phyloP scores from a whole-genome alignment of 2,797 vertebrate species.

The Alca torda region DNA sequence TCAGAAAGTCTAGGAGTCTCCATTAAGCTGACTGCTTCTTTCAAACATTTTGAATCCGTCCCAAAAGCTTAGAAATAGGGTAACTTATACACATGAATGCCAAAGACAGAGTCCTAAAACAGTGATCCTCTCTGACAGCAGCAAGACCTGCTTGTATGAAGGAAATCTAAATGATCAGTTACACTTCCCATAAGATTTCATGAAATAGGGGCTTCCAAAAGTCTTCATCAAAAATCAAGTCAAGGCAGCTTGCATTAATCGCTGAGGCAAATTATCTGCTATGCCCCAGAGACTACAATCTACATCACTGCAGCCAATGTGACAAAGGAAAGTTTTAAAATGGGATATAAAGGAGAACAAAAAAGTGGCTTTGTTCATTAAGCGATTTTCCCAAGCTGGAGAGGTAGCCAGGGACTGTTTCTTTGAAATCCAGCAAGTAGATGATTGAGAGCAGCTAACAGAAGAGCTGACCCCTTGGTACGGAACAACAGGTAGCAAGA shows the following conservation, averaged over 20 bases:
- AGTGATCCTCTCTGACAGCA: neutral
- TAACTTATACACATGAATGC: neutral
- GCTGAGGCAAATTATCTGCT: neutral
- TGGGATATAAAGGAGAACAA: neutral
- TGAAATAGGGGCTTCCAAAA: neutral
- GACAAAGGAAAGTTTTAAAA: conserved; percentile 18
- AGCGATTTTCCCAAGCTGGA: neutral
- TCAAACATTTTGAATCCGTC: neutral
- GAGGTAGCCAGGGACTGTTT: neutral
- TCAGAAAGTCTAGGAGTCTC: neutral
- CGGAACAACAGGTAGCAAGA: neutral
- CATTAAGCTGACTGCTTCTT: neutral
- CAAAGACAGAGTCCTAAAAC: neutral
- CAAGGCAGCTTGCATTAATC: neutral
- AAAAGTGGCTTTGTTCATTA: neutral
- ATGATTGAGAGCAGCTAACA: neutral
- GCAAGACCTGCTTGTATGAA: neutral
- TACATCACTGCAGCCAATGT: neutral
- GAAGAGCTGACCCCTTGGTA: neutral
- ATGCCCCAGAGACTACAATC: neutral
- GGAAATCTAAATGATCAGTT: neutral
- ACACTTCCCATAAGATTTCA: neutral
- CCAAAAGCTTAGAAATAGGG: neutral
- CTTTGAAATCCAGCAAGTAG: conserved; percentile 22
- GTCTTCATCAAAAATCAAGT: neutral